Base-by-base conservation (phyloP, 2,113 vertebrate genomes). In the Callopanchax toddi region DNA sequence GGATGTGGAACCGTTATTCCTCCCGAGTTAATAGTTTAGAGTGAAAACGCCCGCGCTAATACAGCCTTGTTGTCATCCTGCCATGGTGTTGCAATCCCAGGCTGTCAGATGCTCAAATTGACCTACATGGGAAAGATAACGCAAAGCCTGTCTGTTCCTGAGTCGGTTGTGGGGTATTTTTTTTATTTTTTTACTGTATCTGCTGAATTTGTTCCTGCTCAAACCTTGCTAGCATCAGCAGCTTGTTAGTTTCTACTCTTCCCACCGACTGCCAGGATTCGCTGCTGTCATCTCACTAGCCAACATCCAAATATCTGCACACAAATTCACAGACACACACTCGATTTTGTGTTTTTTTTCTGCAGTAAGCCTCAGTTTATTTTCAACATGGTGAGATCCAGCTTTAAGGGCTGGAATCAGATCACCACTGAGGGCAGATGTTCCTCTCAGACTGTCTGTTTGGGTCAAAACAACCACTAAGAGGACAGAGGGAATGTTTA, bases 211-310 rank as follows among this genome's bases (percentile, higher is more conserved):
- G 73, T 78, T 83, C 63, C 45, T 18, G 78, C 65, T 81, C 69
- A 67, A 64, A 77, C 77, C 84, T 71, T 54, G 72, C 79, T 79
- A 78, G 78, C 81, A 86, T 88, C 86, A 86, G 87, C 87, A 89
- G 79, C 85, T 87, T 82, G 76, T 90, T 84, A 86, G 79, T 74
- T 71, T 81, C 79, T 76, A 60, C 71, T 82, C 67, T 65, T 36
- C 52, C 59, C 21, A 32, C 67, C 16, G 52, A 67, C 73, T 76
- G 74, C 76, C 79, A 78, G 68, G 62, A 76, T 60, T 34, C 64
- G 32, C 59, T 74, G 67, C 71, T 73, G 73, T 86, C 79, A 83
- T 67, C 63, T 44, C 32, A 45, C 61, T 18, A 68, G 71, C 76
- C 67, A 71, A 55, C 72, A 75, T 77, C 80, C 56, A 77, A 71